phyloP scores from a whole-genome alignment of 2,113 vertebrate species.

The Thryonomys swinderianus region DNA sequence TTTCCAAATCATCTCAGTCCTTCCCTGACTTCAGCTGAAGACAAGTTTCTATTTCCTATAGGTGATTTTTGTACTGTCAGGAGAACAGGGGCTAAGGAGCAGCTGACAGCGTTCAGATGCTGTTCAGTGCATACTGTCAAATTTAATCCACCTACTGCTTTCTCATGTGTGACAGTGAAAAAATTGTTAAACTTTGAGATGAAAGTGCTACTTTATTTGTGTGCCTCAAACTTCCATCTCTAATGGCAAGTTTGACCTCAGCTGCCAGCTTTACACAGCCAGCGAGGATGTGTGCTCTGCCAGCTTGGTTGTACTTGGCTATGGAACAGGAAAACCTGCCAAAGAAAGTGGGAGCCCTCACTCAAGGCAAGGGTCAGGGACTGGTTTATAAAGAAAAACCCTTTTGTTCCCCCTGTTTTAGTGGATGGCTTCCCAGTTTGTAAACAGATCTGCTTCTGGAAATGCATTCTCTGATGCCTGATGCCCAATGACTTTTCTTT shows the following conservation, averaged over 20 bases:
- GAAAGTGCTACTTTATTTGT: not conserved
- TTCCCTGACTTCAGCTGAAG: not conserved
- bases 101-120: not conserved
- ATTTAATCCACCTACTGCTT: not conserved
- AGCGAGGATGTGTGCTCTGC: not conserved
- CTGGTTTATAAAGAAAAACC: not conserved
- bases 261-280: not conserved
- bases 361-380: not conserved
- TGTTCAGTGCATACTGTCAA: not conserved
- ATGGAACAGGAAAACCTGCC: not conserved
- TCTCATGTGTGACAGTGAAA: not conserved
- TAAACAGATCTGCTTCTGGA: conserved; percentile 56
- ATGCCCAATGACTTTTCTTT: not conserved
- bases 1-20: not conserved
- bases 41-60: not conserved
- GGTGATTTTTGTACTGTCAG: not conserved
- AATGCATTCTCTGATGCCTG: not conserved
- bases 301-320: not conserved
- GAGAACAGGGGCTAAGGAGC: not conserved
- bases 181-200: not conserved
- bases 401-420: conserved; percentile 11
- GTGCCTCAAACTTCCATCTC: not conserved
- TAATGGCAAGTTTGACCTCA: not conserved
- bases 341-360: conserved; percentile 19
- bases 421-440: not conserved